Evolutionary conservation across 2,888 invertebrate genomes (phyloP).

Genomic region (Podabrus alpinus): DNA sequence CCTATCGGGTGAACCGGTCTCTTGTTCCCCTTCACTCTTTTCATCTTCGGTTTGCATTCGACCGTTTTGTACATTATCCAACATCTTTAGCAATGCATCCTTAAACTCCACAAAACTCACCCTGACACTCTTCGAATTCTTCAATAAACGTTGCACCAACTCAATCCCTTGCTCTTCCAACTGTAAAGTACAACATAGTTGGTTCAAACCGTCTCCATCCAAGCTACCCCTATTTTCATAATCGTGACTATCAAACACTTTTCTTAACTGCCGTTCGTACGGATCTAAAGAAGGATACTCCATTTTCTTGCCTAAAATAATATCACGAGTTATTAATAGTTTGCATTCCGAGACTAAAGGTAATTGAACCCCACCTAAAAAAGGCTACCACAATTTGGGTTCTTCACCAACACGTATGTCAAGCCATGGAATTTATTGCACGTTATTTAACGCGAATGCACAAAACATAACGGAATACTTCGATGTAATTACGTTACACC

Average conservation of each 20-base stretch:
- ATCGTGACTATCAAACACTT: constrained; percentile 81
- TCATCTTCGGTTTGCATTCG: constrained; percentile 22
- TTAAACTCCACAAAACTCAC: constrained; percentile 77
- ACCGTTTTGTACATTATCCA: constrained; percentile 59
- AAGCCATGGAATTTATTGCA: background rate
- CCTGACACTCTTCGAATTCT: constrained; percentile 55
- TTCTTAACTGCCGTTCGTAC: constrained; percentile 80
- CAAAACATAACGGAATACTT: constrained; percentile 18
- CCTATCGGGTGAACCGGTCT: constrained; percentile 63
- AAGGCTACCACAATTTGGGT: background rate
- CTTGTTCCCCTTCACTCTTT: constrained; percentile 51
- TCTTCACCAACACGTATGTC: background rate
- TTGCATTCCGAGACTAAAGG: constrained; percentile 1
- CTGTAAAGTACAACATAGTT: constrained; percentile 77
- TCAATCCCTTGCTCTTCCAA: constrained; percentile 72
- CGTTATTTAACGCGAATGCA: background rate
- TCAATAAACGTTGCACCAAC: constrained; percentile 65
- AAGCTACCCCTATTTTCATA: constrained; percentile 70
- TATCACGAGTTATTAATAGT: constrained; percentile 14
- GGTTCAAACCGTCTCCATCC: constrained; percentile 67
- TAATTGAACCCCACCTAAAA: constrained; percentile 24
- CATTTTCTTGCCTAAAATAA: constrained; percentile 33
- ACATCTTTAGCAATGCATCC: constrained; percentile 72
- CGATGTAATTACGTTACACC: constrained; percentile 8
- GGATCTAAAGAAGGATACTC: constrained; percentile 61